These are phyloP conservation scores for Epinotia brunnichana DNA, from an alignment of 2,888 invertebrate genomes.

Conservation along the genomic window DNA sequence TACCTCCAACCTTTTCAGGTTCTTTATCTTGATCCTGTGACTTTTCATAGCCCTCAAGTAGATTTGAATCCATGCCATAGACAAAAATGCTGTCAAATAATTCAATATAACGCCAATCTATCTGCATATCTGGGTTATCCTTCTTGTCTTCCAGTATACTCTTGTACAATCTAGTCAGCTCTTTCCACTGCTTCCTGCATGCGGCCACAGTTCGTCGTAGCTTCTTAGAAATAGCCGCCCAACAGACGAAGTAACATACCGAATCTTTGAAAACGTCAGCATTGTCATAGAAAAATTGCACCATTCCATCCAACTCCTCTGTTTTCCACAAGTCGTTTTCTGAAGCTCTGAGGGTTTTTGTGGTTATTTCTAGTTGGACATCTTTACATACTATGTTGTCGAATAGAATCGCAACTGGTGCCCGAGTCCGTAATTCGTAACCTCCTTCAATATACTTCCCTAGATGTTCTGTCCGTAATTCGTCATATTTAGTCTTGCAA, in stretches of 20 bases:
- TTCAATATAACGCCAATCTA: slow-evolving; percentile 77
- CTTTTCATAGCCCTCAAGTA: slow-evolving; percentile 65
- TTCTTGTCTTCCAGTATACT: slow-evolving; percentile 71
- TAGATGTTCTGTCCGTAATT: slow-evolving; percentile 63
- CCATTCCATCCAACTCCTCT: slow-evolving; percentile 63
- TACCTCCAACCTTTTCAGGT: slow-evolving; percentile 61
- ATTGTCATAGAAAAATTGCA: slow-evolving; percentile 70
- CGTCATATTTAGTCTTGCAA: slow-evolving; percentile 64
- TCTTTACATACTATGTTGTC: slow-evolving; percentile 73
- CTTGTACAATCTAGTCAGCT: slow-evolving; percentile 64
- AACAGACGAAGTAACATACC: slow-evolving; percentile 71
- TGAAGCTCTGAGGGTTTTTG: slow-evolving; percentile 43
- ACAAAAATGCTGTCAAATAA: slow-evolving; percentile 77
- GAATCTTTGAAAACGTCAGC: slow-evolving; percentile 71
- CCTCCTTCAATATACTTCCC: slow-evolving; percentile 58
- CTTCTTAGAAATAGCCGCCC: slow-evolving; percentile 62
- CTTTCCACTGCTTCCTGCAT: slow-evolving; percentile 70
- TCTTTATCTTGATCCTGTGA: slow-evolving; percentile 45
- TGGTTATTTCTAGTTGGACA: slow-evolving; percentile 55
- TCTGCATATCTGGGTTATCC: slow-evolving; percentile 73
- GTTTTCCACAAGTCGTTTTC: slow-evolving; percentile 56
- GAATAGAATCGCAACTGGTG: slow-evolving; percentile 66
- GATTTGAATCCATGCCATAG: slow-evolving; percentile 72
- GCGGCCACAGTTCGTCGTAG: slow-evolving; percentile 53
- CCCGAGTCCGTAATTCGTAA: slow-evolving; percentile 61